Conservation (phyloP, 2,797 vertebrate genomes). For the Chelon labrosus region DNA sequence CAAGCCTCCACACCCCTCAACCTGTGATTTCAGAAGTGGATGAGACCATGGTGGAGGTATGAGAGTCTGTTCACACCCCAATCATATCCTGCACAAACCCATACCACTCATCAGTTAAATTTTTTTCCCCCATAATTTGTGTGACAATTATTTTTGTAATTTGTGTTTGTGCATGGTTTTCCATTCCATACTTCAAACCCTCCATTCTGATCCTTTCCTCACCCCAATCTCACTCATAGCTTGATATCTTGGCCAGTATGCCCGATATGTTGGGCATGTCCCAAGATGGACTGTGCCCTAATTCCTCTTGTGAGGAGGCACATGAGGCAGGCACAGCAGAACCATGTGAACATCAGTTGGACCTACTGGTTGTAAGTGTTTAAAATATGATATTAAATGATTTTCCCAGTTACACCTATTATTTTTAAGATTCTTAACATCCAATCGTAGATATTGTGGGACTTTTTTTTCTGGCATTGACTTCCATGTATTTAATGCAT, state of each 20-base stretch:
- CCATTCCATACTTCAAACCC: slow-evolving; percentile 52
- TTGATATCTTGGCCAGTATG: slow-evolving; percentile 90
- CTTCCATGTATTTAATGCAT: neutral
- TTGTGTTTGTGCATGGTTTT: slow-evolving; percentile 66
- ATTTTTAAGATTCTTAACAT: neutral
- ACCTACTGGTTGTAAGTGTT: slow-evolving; percentile 86
- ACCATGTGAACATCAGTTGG: slow-evolving; percentile 84
- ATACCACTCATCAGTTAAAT: slow-evolving; percentile 17
- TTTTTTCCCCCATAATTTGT: slow-evolving; percentile 25
- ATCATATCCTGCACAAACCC: neutral
- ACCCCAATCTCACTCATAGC: slow-evolving; percentile 76
- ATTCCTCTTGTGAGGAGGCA: slow-evolving; percentile 72
- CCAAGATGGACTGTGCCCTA: slow-evolving; percentile 79
- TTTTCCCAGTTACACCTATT: slow-evolving; percentile 11
- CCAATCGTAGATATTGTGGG: neutral
- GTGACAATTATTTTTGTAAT: slow-evolving; percentile 25
- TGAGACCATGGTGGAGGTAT: slow-evolving; percentile 95
- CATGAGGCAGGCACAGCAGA: slow-evolving; percentile 72
- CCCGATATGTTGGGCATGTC: slow-evolving; percentile 83
- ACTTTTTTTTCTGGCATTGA: neutral
- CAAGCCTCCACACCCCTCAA: slow-evolving; percentile 87
- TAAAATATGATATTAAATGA: neutral
- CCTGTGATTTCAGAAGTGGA: slow-evolving; percentile 87
- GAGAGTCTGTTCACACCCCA: neutral
- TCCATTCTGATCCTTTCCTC: slow-evolving; percentile 39